Conservation (phyloP, 2,797 vertebrate genomes). For the Thaleichthys pacificus region DNA sequence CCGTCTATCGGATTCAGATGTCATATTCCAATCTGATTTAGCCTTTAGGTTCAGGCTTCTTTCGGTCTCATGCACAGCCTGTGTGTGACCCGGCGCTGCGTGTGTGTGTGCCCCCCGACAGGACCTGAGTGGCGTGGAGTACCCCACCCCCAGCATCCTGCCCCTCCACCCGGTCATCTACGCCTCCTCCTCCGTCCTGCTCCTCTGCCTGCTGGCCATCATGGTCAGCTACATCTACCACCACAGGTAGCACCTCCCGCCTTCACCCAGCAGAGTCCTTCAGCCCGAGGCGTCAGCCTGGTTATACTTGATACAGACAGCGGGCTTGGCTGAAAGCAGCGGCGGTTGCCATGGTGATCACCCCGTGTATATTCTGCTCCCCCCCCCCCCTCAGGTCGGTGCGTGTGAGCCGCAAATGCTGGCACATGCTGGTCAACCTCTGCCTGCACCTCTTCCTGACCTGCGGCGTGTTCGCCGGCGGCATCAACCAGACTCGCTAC, state of each 20-base stretch:
- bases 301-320: background rate
- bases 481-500: slow-evolving; percentile 88
- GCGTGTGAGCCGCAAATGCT: slow-evolving; percentile 92
- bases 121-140: slow-evolving; percentile 88
- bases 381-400: slow-evolving; percentile 79
- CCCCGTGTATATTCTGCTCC: too few species aligned
- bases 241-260: slow-evolving; percentile 80
- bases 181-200: slow-evolving; percentile 83
- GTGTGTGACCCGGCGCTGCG: background rate
- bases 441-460: slow-evolving; percentile 93
- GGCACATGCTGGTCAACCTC: slow-evolving; percentile 98
- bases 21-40: too few species aligned
- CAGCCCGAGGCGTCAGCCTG: too few species aligned
- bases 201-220: slow-evolving; percentile 84
- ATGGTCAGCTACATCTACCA: slow-evolving; percentile 90
- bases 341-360: too few species aligned
- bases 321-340: too few species aligned
- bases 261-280: background rate
- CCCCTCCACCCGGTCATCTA: slow-evolving; percentile 93
- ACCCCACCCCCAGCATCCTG: slow-evolving; percentile 75
- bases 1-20: too few species aligned
- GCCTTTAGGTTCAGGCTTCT: too few species aligned
- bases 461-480: slow-evolving; percentile 88
- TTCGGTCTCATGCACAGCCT: background rate
- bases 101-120: slow-evolving; percentile 49